A percentile compares a stretch with the other conserved stretches of the same genome.
phyloP scores from a whole-genome alignment of 2,888 invertebrate species.

The Polyploca ridens region DNA sequence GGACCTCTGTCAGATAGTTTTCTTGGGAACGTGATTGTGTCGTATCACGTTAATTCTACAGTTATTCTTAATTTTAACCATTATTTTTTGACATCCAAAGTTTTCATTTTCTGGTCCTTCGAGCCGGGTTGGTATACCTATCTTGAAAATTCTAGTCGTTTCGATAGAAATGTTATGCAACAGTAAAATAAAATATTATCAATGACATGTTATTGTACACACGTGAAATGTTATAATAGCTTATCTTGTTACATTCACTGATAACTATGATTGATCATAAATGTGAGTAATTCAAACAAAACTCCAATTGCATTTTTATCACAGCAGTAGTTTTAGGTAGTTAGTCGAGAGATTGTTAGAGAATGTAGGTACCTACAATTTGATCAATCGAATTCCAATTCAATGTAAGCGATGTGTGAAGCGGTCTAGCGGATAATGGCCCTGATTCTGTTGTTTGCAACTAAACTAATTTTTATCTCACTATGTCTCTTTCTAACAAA shows the following conservation, averaged over 20 bases:
- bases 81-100: too few species aligned
- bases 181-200: not conserved
- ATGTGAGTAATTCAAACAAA: slow-evolving; percentile 1
- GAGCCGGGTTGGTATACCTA: not conserved
- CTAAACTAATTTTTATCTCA: too few species aligned
- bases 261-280: not conserved
- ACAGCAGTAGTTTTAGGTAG: not conserved
- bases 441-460: too few species aligned
- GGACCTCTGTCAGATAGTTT: not conserved
- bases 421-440: too few species aligned
- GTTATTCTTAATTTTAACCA: slow-evolving; percentile 4
- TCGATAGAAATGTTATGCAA: not conserved
- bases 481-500: too few species aligned
- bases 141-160: too few species aligned
- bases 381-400: too few species aligned
- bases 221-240: not conserved
- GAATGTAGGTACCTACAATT: too few species aligned
- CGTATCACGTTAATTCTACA: not conserved
- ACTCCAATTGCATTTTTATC: not conserved
- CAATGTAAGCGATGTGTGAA: too few species aligned
- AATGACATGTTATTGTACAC: not conserved
- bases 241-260: not conserved
- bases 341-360: too few species aligned
- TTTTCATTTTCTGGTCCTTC: not conserved
- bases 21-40: not conserved